These are phyloP conservation scores for Anarsia innoxiella DNA, from an alignment of 2,888 invertebrate genomes.

Conservation along the genomic window DNA sequence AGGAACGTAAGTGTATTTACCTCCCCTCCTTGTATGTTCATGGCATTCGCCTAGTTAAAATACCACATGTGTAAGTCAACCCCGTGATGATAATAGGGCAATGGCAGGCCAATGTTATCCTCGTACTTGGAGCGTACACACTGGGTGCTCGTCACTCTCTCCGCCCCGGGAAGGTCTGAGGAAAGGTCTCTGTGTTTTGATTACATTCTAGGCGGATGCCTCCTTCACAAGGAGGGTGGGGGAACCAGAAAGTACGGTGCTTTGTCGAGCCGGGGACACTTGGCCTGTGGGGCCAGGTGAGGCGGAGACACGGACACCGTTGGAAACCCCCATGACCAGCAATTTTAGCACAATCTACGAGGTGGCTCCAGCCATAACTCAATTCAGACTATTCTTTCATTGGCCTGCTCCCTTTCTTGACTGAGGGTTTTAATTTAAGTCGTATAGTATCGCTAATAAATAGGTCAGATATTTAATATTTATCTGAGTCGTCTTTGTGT, in stretches of 20 bases:
- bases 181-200: conserved; percentile 69
- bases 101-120: conserved; percentile 81
- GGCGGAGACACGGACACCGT: conserved; percentile 64
- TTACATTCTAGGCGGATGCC: conserved; percentile 83
- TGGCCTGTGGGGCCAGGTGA: conserved; percentile 53
- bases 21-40: neutral
- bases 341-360: conserved; percentile 85
- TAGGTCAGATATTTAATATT: no score
- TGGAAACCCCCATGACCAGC: conserved; percentile 84
- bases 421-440: conserved; percentile 71
- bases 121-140: conserved; percentile 82
- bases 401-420: conserved; percentile 67
- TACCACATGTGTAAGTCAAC: no score
- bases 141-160: conserved; percentile 76
- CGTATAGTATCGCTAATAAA: no score
- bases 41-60: no score
- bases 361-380: conserved; percentile 81
- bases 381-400: conserved; percentile 91
- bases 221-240: conserved; percentile 77
- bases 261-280: conserved; percentile 70
- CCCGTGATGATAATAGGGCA: conserved; percentile 67
- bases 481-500: no score
- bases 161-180: conserved; percentile 90
- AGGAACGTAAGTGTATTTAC: conserved; percentile 81
- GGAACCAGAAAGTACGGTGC: conserved; percentile 83